Base-by-base conservation (phyloP, 2,888 invertebrate species). In the Flexamia atlantica region DNA sequence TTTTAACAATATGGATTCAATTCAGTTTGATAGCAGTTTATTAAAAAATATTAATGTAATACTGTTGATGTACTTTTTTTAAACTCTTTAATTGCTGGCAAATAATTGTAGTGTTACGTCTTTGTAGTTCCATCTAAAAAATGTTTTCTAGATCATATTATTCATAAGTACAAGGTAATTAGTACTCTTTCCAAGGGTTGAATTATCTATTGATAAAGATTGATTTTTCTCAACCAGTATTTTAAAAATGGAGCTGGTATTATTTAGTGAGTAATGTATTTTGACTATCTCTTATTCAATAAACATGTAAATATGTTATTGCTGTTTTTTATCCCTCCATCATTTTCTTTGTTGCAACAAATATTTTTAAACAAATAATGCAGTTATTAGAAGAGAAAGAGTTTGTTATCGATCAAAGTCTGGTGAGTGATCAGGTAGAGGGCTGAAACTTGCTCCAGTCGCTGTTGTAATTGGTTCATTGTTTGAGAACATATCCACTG, bases 231-330 rank as follows among this genome's bases (percentile, higher is more conserved):
- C 23, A 64, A 25, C 30, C 30, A 64, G 64, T 64, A 30, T 64
- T 17, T 60, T n/a, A 57, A 23, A 23, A 57, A 57, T 12, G 23
- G 57, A 28, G 28, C 64, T 64, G 64, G 64, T 64, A 30, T 64
- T 64, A 64, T 30, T 28, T 64, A 12, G 64, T 1, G 30, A 57
- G 23, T 57, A 57, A 12, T 64, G 64, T 64, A 64, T 7, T 64
- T 64, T 30, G 14, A 64, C 30, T 30, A 64, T 64, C 12, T 64
- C 5, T 64, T 17, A 57, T 30, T 28, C 57, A 64, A 9, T 64
- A 28, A 64, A 64, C 4, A 1, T 64, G 64, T 64, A 64, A 64
- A 64, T 64, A 64, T 64, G 30, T 64, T 64, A 28, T 14, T 28
- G 20, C 14, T 28, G 64, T 36, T 36, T 36, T 36, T 36, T 36